Conservation (phyloP, 2,888 invertebrate species). For the Andrena marginata region DNA sequence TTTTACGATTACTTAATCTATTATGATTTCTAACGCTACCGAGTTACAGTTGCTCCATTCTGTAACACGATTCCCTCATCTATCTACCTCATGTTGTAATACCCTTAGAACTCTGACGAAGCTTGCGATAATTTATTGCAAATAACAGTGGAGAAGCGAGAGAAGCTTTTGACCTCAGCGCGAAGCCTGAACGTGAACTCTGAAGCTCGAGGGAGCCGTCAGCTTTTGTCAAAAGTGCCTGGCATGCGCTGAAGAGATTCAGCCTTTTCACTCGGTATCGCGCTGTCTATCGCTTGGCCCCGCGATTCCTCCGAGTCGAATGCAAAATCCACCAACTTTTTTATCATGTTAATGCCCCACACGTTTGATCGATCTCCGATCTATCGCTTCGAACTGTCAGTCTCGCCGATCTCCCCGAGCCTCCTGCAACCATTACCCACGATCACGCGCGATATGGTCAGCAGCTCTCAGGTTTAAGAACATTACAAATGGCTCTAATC, state of each 20-base stretch:
- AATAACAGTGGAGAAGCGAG: too few species aligned
- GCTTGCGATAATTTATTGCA: too few species aligned
- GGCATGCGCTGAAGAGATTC: not conserved
- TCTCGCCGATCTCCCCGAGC: conserved; percentile 14
- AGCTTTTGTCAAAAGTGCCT: not conserved
- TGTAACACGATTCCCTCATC: too few species aligned
- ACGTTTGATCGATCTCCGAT: not conserved
- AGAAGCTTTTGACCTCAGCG: too few species aligned
- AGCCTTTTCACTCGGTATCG: conserved; percentile 24
- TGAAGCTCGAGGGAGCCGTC: too few species aligned
- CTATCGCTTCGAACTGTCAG: conserved; percentile 26
- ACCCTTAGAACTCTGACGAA: too few species aligned
- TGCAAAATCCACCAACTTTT: conserved; percentile 28
- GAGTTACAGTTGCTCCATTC: too few species aligned
- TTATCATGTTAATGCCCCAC: conserved; percentile 48
- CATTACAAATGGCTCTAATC: conserved; percentile 49
- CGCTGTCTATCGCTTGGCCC: conserved; percentile 14
- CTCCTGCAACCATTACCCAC: conserved; percentile 2
- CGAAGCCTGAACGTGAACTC: too few species aligned
- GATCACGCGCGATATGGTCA: conserved; percentile 14
- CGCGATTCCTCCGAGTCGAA: not conserved
- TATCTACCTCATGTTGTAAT: too few species aligned
- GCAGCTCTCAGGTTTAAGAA: conserved; percentile 41
- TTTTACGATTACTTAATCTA: not conserved
- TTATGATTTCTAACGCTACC: not conserved